These are phyloP conservation scores for Chelonus insularis DNA, from an alignment of 1,140 invertebrate species.

Conservation along the genomic window DNA sequence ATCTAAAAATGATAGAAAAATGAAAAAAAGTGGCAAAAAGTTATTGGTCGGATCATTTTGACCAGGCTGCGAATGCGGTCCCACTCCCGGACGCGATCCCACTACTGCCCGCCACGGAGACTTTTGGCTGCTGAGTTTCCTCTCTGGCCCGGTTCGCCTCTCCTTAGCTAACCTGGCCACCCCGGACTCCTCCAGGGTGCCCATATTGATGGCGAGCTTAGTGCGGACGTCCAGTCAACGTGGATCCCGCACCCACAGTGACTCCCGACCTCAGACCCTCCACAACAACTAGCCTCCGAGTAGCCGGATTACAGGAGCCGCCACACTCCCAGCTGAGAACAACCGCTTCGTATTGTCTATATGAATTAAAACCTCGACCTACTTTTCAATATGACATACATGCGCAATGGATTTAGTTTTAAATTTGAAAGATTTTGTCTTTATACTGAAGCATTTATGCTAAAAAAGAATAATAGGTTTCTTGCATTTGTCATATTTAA, in stretches of 20 bases:
- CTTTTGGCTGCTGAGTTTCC: constrained; percentile 97
- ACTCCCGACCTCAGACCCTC: constrained; percentile 84
- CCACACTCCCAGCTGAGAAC: constrained; percentile 78
- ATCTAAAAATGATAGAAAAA: too few species aligned
- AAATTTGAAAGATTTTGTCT: too few species aligned
- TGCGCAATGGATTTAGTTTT: too few species aligned
- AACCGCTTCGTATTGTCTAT: constrained; percentile 18
- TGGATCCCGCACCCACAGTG: constrained; percentile 66
- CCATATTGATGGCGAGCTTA: constrained; percentile 94
- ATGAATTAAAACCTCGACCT: constrained; percentile 28
- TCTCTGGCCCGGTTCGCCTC: constrained; percentile 94
- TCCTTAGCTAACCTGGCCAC: constrained; percentile 89
- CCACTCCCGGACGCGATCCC: constrained; percentile 96
- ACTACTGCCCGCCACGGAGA: constrained; percentile 94
- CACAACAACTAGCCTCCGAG: constrained; percentile 83
- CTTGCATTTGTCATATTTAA: too few species aligned
- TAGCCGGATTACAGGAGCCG: constrained; percentile 93
- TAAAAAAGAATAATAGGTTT: too few species aligned
- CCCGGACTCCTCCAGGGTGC: constrained; percentile 75
- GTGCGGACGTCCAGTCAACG: constrained; percentile 84
- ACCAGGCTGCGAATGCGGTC: constrained; percentile 77
- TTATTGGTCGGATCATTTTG: constrained; percentile 82
- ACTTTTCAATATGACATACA: background rate
- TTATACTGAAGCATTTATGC: too few species aligned
- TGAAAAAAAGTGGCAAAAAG: constrained; percentile 67